Percentiles rank a stretch among this genome's conserved stretches.
Conservation (phyloP, 2,797 vertebrate genomes). For the Gephyroberyx darwinii region DNA sequence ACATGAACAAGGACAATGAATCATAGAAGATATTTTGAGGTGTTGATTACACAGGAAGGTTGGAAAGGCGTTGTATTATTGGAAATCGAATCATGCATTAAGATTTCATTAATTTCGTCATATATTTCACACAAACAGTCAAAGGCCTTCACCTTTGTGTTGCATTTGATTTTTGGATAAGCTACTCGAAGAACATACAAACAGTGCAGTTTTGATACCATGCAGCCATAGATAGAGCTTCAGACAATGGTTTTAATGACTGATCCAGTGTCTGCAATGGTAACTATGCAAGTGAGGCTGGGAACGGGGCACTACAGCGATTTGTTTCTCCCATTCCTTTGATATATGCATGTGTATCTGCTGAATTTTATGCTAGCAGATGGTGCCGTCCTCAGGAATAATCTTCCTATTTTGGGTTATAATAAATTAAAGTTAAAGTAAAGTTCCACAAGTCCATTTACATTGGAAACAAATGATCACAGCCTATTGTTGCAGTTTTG, state of each 20-base stretch:
- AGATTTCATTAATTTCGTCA: conserved; percentile 6
- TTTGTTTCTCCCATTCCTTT: background rate
- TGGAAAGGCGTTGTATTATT: background rate
- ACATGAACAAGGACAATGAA: conserved; percentile 30
- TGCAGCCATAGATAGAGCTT: background rate
- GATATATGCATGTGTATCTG: conserved; percentile 1
- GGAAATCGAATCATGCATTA: conserved; percentile 41
- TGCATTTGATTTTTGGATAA: no score
- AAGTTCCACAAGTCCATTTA: no score
- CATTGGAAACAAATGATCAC: no score
- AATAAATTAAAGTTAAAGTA: background rate
- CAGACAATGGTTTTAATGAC: background rate
- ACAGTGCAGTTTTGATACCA: background rate
- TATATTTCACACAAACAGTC: background rate
- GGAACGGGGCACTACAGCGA: background rate
- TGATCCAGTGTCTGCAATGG: conserved; percentile 11
- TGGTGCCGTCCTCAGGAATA: no score
- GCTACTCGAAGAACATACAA: no score
- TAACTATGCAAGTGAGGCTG: conserved; percentile 1
- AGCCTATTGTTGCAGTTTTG: no score
- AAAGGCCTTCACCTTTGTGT: no score
- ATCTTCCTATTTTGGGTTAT: background rate
- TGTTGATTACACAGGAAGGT: conserved; percentile 25
- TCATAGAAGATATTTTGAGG: conserved; percentile 47
- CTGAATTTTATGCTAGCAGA: background rate